These are phyloP conservation scores for Myzus persicae DNA, from an alignment of 1,140 invertebrate genomes.

Conservation along the genomic window DNA sequence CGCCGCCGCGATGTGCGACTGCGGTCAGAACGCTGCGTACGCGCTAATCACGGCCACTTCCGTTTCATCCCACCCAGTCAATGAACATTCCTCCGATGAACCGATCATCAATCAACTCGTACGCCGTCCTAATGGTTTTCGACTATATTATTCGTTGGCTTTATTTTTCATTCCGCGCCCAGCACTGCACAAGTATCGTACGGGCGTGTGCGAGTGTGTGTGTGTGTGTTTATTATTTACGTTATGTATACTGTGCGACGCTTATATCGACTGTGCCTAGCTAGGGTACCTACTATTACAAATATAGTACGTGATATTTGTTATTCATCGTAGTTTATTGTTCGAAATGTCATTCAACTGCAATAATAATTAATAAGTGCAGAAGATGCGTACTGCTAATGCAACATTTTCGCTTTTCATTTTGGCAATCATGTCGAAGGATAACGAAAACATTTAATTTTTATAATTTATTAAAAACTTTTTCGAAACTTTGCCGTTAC, in stretches of 20 bases:
- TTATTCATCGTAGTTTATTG: neutral
- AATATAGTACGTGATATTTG: neutral
- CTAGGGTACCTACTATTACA: neutral
- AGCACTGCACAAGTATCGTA: neutral
- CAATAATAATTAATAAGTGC: neutral
- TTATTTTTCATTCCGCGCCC: constrained; percentile 18
- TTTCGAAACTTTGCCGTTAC: neutral
- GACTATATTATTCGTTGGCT: constrained; percentile 10
- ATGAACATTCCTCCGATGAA: constrained; percentile 56
- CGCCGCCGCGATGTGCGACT: constrained; percentile 47
- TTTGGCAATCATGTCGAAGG: neutral
- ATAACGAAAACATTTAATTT: neutral
- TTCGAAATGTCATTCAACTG: neutral
- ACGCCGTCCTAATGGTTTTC: constrained; percentile 51
- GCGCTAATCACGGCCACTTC: constrained; percentile 57
- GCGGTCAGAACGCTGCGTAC: constrained; percentile 51
- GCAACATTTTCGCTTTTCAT: neutral
- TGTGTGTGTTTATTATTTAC: neutral
- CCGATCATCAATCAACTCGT: constrained; percentile 58
- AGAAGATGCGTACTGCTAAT: neutral
- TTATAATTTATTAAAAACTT: too few species aligned
- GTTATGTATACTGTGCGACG: neutral
- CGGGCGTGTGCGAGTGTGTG: too few species aligned
- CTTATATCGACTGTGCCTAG: neutral
- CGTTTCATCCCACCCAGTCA: constrained; percentile 30